Evolutionary conservation across 2,113 vertebrate genomes (phyloP), one percentile per base, ranked within the genome.

Genomic region (Hemiprocne comata): DNA sequence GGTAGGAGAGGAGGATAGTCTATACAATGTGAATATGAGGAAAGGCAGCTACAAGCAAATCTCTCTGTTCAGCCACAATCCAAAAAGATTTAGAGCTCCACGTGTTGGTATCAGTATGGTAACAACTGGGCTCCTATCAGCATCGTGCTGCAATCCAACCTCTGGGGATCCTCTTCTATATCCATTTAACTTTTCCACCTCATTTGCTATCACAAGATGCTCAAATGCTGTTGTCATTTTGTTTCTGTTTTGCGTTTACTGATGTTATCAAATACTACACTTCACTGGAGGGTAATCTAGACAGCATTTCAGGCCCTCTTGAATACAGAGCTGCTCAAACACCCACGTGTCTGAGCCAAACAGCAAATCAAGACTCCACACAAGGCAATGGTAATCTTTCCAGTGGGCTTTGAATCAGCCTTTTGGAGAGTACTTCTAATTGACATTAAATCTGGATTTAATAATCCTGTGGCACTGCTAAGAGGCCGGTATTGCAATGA

Each of bases 261-360:
- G 93, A 97, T 95, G 90, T 85, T 96, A 92, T 95, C 95, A 89
- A 74, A 70, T 62, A 90, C 64, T 72, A 73, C 91, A 90, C 87
- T 96, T 89, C 84, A 93, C 73, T 86, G 50, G 77, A 95, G 88
- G 69, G 61, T 75, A 79, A 90, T 87, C 62, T 19, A 88, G 81
- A 78, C 88, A 94, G 89, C 80, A 83, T 14, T 95, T 78, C 94
- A 83, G 77, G 87, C 57, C 77, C 70, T 93, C 89, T 83, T 94
- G 92, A 91, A 4, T 82, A 94, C 75, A 87, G 89, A 69, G 77
- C 92, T 95, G 79, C 91, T 97, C 95, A 96, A 97, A 96, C 93
- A 89, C 83, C 96, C 83, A 58, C 8, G 7, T 51, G 65, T 76
- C 60, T n/a, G 13, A 73, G 18, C 71, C 2, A 0, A 66, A 54